phyloP scores from a whole-genome alignment of 92 coral and sea anemone species.

The Phymanthus crucifer region DNA sequence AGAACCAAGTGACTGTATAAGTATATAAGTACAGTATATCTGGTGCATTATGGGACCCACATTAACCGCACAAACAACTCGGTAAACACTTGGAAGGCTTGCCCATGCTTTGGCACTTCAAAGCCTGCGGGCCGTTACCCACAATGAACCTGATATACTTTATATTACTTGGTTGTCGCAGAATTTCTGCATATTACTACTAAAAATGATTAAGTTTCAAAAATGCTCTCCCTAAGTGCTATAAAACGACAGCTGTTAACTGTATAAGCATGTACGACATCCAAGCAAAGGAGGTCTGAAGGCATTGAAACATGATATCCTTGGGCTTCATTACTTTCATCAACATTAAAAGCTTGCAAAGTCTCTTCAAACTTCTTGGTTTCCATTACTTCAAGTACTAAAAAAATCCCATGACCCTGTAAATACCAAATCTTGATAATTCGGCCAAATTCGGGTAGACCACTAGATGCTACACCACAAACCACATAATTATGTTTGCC shows the following conservation, averaged over 20 bases:
- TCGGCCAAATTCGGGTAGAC: constrained; percentile 31
- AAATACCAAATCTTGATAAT: constrained; percentile 19
- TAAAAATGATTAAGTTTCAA: neutral
- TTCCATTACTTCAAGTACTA: neutral
- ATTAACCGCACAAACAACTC: too few species aligned
- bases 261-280: constrained; percentile 20
- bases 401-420: neutral
- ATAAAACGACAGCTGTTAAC: neutral
- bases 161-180: too few species aligned
- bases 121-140: too few species aligned
- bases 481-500: neutral
- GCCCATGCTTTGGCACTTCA: too few species aligned
- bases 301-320: constrained; percentile 25
- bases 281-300: constrained; percentile 4
- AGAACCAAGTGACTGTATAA: too few species aligned
- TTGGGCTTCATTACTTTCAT: constrained; percentile 24
- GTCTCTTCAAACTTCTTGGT: neutral
- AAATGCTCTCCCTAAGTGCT: neutral
- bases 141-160: too few species aligned
- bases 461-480: neutral
- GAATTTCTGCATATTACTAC: too few species aligned
- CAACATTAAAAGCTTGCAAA: constrained; percentile 16
- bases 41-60: too few species aligned
- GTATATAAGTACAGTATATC: too few species aligned
- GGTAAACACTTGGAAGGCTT: too few species aligned